Evolutionary conservation across 1,140 invertebrate genomes (phyloP).

Genomic region (Tetramorium parvispinum): DNA sequence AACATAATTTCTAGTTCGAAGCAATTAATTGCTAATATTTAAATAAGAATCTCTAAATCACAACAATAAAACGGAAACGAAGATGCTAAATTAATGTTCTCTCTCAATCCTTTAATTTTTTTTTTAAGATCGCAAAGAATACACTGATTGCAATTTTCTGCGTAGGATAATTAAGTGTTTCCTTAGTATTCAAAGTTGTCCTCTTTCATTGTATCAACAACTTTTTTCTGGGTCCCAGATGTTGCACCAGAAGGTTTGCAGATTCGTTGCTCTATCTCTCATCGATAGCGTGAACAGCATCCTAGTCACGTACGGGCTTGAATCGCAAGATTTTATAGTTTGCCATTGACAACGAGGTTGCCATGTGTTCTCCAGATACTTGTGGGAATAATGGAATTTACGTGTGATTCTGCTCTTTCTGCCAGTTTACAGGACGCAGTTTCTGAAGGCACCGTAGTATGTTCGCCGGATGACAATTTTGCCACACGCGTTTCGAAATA

Average conservation of each 20-base stretch:
- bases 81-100: not conserved
- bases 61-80: no score
- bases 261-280: not conserved
- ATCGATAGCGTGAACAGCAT: not conserved
- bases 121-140: not conserved
- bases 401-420: conserved; percentile 58
- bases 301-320: conserved; percentile 39
- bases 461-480: conserved; percentile 55
- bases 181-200: not conserved
- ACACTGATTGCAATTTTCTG: not conserved
- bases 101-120: not conserved
- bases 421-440: not conserved
- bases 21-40: no score
- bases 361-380: conserved; percentile 73
- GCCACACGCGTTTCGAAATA: conserved; percentile 56
- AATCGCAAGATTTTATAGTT: conserved; percentile 40
- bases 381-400: conserved; percentile 66
- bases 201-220: not conserved
- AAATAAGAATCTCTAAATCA: not conserved
- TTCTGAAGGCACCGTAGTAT: conserved; percentile 36
- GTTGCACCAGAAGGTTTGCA: not conserved
- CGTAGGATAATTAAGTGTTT: not conserved
- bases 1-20: no score
- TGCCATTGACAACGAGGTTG: not conserved
- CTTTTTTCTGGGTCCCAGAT: not conserved